Evolutionary conservation across 2,888 invertebrate genomes (phyloP).

Genomic region (Lasioglossum marginatum): DNA sequence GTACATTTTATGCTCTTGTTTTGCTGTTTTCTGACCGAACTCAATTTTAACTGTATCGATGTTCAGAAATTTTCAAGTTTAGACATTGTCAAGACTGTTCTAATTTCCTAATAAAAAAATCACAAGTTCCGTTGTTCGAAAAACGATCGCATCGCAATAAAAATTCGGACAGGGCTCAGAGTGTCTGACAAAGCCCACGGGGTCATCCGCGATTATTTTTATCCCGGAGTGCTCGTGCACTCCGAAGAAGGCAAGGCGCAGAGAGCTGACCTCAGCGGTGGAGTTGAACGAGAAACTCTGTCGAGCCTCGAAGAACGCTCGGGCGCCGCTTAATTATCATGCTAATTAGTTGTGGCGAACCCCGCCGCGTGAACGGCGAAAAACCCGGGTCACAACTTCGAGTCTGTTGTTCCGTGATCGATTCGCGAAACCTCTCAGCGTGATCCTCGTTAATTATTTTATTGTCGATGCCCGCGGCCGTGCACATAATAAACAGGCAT

Average conservation of each 20-base stretch:
- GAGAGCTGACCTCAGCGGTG: conserved; percentile 44
- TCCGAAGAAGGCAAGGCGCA: neutral
- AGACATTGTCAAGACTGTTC: neutral
- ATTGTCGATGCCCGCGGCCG: conserved; percentile 50
- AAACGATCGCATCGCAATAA: neutral
- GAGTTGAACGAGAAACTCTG: conserved; percentile 42
- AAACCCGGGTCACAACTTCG: conserved; percentile 49
- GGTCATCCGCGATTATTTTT: neutral
- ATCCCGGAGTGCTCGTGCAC: neutral
- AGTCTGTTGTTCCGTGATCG: conserved; percentile 60
- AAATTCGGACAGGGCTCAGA: neutral
- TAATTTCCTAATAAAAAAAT: neutral
- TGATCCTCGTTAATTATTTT: conserved; percentile 68
- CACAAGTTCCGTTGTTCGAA: neutral
- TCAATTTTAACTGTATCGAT: neutral
- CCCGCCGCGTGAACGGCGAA: conserved; percentile 59
- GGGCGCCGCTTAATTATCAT: conserved; percentile 73
- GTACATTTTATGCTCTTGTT: neutral
- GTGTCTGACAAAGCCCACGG: neutral
- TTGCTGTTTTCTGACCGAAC: neutral
- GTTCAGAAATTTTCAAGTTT: neutral
- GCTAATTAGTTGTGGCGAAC: conserved; percentile 71
- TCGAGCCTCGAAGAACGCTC: conserved; percentile 55
- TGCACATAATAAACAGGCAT: conserved; percentile 45
- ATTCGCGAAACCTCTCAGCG: conserved; percentile 66